Conservation (phyloP, 2,888 invertebrate species). For the Drosophila histrio region DNA sequence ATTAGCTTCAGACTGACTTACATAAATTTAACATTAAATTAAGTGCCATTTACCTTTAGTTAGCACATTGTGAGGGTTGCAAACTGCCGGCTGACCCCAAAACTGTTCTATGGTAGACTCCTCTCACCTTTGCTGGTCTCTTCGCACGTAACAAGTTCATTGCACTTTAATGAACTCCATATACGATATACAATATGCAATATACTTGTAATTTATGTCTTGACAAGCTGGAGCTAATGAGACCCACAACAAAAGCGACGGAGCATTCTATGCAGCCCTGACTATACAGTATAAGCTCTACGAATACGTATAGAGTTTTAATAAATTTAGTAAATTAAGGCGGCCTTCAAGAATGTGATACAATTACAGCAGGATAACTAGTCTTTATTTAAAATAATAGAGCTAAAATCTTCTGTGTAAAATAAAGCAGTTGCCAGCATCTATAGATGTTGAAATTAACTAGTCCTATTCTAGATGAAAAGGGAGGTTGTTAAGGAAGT, state of each 20-base stretch:
- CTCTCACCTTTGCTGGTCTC: background rate
- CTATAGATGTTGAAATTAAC: too few species aligned
- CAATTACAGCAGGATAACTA: too few species aligned
- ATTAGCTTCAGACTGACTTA: slow-evolving; percentile 64
- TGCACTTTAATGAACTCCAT: slow-evolving; percentile 66
- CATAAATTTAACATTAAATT: slow-evolving; percentile 77
- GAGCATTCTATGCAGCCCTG: background rate
- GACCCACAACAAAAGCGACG: background rate
- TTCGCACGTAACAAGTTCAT: slow-evolving; percentile 52
- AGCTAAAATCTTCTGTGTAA: too few species aligned
- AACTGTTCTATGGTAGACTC: background rate
- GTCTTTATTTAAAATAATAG: too few species aligned
- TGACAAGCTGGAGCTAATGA: slow-evolving; percentile 3
- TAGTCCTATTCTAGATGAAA: too few species aligned
- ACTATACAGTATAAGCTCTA: background rate
- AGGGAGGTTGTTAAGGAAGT: too few species aligned
- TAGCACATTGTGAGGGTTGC: slow-evolving; percentile 30
- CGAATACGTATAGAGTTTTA: too few species aligned
- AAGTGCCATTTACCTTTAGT: slow-evolving; percentile 62
- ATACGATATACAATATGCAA: slow-evolving; percentile 39
- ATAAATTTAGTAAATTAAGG: background rate
- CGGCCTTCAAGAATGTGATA: background rate
- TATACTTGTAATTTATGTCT: slow-evolving; percentile 29
- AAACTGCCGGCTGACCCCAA: slow-evolving; percentile 39
- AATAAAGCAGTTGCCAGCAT: too few species aligned